Evolutionary conservation across 2,797 vertebrate genomes (phyloP), one percentile per base, ranked within the genome.

Genomic region (Calcarius lapponicus): DNA sequence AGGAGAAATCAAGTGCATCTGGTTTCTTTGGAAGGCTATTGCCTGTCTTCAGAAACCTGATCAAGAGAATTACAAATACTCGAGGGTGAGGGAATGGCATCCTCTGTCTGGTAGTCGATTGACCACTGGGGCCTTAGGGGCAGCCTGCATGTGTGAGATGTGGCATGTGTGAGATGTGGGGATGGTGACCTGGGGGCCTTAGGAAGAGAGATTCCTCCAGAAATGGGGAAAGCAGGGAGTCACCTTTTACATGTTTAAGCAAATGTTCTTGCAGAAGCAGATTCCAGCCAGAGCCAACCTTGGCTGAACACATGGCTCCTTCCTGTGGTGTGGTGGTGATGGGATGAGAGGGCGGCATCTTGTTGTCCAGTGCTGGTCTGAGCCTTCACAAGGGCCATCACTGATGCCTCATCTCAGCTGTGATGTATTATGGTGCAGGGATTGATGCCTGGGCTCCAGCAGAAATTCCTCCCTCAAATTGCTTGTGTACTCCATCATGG

Each of bases 1-100:
- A 89, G 85, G 51, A 92, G 85, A 83, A 94, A 92, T 58, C 70
- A 69, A 93, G 80, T 57, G 75, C 84, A 57, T 93, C 71, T 88
- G 82, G 31, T 80, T 95, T 73, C 82, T 87, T 80, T 3, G 16
- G 79, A 92, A 86, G 69, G 40, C 74, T 84, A 28, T 66, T 89
- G 54, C 43, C 51, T 72, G 24, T 90, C 64, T 86, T 74, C 31
- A n/a, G 81, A 84, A 93, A 75, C 56, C 64, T 24, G 64, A 91
- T 79, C 17, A n/a, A 80, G 72, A 72, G 64, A 80, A 42, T 51
- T 84, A 60, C 6, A n/a, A 51, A 42, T 83, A 29, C 1, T 1
- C 4, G 6, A 17, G 79, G 40, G 22, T 67, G 42, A 19, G 45
- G 79, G 28, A 80, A 51, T 32, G 40, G 50, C 45, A 26, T 31